Percentiles rank a stretch among this genome's conserved stretches.
These are phyloP conservation scores for Agonopterix subpropinquella DNA, from an alignment of 2,888 invertebrate genomes.

Conservation along the genomic window DNA sequence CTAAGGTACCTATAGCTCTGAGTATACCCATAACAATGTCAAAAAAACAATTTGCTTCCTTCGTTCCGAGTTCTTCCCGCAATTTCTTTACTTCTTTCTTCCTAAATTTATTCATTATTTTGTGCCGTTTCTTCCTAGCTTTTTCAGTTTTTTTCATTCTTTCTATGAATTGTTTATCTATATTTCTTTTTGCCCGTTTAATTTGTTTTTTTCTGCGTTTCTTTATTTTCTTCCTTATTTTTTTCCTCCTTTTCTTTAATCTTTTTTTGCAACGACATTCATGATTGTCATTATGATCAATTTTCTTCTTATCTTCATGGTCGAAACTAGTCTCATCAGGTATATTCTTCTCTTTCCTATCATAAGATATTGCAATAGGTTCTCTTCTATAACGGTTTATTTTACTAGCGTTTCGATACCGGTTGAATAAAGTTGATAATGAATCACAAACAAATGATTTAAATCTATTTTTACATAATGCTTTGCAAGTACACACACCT, in stretches of 20 bases:
- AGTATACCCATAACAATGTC: slow-evolving; percentile 25
- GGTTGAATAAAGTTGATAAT: too few relatives aligned
- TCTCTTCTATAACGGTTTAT: too few relatives aligned
- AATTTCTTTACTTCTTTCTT: slow-evolving; percentile 13
- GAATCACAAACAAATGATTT: too few relatives aligned
- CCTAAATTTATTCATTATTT: slow-evolving; percentile 8
- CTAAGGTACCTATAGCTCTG: slow-evolving; percentile 13
- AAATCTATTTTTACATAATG: too few relatives aligned
- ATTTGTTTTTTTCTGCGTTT: too few relatives aligned
- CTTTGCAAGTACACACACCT: not conserved
- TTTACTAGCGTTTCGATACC: too few relatives aligned
- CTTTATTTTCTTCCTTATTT: not conserved
- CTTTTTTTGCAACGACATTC: slow-evolving; percentile 5
- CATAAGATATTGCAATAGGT: too few relatives aligned
- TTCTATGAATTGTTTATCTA: not conserved
- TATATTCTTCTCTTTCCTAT: too few relatives aligned
- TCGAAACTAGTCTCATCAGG: too few relatives aligned
- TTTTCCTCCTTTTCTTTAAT: not conserved
- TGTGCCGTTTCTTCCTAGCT: slow-evolving; percentile 3
- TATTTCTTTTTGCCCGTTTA: not conserved
- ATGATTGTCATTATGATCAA: not conserved
- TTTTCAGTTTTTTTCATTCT: slow-evolving; percentile 6
- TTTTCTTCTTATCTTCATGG: too few relatives aligned
- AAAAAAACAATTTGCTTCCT: slow-evolving; percentile 24
- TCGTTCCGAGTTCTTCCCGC: slow-evolving; percentile 16